These are phyloP conservation scores for Phalanger gymnotis DNA, from an alignment of 2,797 vertebrate genomes.

Conservation along the genomic window DNA sequence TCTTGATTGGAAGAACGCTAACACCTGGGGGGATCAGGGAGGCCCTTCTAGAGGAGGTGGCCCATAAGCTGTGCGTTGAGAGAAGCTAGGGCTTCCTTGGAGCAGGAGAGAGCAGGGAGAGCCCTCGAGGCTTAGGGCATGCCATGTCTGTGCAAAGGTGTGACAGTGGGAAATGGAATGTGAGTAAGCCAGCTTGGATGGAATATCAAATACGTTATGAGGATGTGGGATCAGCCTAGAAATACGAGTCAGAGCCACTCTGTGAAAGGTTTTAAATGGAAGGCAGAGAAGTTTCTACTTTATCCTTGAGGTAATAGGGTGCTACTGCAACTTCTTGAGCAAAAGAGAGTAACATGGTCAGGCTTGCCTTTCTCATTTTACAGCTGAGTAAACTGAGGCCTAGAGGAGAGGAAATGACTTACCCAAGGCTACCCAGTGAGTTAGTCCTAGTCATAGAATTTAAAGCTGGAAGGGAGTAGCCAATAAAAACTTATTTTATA, in stretches of 20 bases:
- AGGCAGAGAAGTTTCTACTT: neutral
- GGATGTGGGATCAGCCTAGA: neutral
- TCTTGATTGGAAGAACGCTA: neutral
- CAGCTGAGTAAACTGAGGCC: neutral
- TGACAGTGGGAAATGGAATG: neutral
- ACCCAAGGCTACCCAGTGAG: neutral
- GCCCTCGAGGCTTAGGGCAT: too few species aligned
- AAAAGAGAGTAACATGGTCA: neutral
- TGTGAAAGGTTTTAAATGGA: neutral
- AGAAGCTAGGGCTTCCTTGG: neutral
- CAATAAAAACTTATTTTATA: neutral
- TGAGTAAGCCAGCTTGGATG: neutral
- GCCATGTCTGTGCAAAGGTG: neutral
- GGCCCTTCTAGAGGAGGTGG: neutral
- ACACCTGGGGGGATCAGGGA: neutral
- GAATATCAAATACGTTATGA: too few species aligned
- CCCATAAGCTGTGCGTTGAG: neutral
- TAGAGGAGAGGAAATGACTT: neutral
- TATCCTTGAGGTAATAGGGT: neutral
- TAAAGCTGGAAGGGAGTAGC: neutral
- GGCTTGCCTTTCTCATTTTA: neutral
- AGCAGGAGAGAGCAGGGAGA: neutral
- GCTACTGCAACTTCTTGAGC: neutral
- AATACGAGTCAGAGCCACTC: neutral
- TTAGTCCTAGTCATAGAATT: neutral